Evolutionary conservation across 2,113 vertebrate genomes (phyloP).

Genomic region (Cavia porcellus): DNA sequence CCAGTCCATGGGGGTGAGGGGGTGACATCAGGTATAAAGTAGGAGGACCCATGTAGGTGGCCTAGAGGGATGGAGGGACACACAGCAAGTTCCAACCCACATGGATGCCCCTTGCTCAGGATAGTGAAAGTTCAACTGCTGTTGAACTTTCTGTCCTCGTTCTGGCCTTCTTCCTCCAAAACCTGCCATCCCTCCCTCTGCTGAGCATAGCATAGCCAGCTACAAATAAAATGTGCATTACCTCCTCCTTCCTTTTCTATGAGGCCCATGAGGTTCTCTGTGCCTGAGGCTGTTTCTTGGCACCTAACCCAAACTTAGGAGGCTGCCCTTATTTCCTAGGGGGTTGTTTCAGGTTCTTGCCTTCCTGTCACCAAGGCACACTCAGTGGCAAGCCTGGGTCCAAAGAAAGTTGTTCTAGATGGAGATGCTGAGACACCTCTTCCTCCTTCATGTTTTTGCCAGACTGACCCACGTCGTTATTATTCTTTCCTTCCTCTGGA

Average conservation of each 20-base stretch:
- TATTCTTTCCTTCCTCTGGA: not conserved
- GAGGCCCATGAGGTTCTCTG: not conserved
- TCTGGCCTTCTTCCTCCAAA: not conserved
- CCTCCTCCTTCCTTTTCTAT: not conserved
- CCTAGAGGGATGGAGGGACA: not conserved
- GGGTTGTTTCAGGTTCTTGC: not conserved
- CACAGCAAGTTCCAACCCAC: not conserved
- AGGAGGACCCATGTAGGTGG: not conserved
- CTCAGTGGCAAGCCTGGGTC: not conserved
- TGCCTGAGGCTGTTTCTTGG: not conserved
- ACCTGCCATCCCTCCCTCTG: not conserved
- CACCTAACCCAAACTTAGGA: not conserved
- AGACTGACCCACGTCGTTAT: not conserved
- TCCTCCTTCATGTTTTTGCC: not conserved
- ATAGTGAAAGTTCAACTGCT: not conserved
- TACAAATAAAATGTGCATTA: conserved; percentile 32
- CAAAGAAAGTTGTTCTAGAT: not conserved
- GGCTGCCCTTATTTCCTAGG: not conserved
- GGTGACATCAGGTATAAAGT: not conserved
- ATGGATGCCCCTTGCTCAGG: not conserved
- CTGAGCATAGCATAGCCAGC: not conserved
- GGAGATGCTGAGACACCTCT: not conserved
- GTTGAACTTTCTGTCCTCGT: accelerated
- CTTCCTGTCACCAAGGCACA: not conserved
- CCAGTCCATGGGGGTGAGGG: not conserved